A percentile compares a stretch with the other conserved stretches of the same genome.
Evolutionary conservation across 1,140 invertebrate genomes (phyloP).

Genomic region (Drosophila sproati): DNA sequence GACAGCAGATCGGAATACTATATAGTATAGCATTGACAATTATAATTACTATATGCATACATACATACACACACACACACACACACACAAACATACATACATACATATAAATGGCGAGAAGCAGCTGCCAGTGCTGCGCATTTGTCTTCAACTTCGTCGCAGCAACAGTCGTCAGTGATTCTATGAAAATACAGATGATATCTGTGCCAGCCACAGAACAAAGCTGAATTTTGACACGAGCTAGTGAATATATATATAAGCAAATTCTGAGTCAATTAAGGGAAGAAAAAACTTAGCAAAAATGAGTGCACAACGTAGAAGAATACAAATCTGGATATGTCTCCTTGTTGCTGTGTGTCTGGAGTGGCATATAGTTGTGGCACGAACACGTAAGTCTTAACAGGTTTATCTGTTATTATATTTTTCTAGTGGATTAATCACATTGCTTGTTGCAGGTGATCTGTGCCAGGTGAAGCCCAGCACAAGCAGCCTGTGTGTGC

Average conservation of each 20-base stretch:
- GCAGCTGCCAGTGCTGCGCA: constrained; percentile 66
- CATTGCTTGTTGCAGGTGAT: constrained; percentile 49
- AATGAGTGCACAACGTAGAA: constrained; percentile 38
- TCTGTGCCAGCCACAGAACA: constrained; percentile 50
- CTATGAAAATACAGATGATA: constrained; percentile 51
- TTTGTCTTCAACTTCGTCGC: constrained; percentile 59
- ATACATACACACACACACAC: too few relatives aligned
- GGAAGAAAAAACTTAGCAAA: background rate
- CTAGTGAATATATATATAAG: background rate
- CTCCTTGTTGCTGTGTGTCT: constrained; percentile 45
- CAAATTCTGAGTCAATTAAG: background rate
- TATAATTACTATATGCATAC: constrained; percentile 12
- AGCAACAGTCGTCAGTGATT: constrained; percentile 43
- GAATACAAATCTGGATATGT: constrained; percentile 31
- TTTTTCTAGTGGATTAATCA: background rate
- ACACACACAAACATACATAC: too few relatives aligned
- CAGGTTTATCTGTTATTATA: background rate
- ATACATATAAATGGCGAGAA: constrained; percentile 53
- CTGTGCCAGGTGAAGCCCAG: constrained; percentile 66
- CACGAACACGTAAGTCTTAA: constrained; percentile 57
- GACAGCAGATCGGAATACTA: constrained; percentile 53
- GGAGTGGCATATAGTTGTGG: constrained; percentile 33
- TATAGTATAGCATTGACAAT: constrained; percentile 34
- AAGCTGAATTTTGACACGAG: constrained; percentile 51
- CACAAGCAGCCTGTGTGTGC: constrained; percentile 60